Evolutionary conservation across 2,888 invertebrate genomes (phyloP).

Genomic region (Noctua pronuba): DNA sequence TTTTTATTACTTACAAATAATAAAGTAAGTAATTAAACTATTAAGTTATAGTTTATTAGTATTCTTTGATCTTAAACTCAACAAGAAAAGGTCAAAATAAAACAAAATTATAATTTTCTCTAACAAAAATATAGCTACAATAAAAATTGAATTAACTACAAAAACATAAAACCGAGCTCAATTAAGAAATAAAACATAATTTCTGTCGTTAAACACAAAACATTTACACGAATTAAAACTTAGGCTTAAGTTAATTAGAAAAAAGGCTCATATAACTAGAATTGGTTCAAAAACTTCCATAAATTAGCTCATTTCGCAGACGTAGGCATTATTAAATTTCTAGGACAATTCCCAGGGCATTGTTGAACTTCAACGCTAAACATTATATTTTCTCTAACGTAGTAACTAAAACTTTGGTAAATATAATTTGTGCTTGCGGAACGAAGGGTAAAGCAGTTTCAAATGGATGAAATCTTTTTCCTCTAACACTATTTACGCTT

Average conservation of each 20-base stretch:
- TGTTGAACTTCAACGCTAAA: slow-evolving; percentile 14
- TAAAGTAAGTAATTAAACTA: neutral
- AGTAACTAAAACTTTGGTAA: slow-evolving; percentile 7
- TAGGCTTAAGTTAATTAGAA: slow-evolving; percentile 43
- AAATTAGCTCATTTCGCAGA: slow-evolving; percentile 39
- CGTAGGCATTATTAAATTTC: slow-evolving; percentile 40
- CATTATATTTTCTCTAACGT: neutral
- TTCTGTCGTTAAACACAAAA: slow-evolving; percentile 30
- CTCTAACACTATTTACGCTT: neutral
- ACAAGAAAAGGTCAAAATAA: neutral
- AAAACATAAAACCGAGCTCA: slow-evolving; percentile 8
- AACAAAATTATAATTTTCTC: neutral
- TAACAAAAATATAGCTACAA: neutral
- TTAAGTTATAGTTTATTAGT: too few species aligned
- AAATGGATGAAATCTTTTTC: neutral
- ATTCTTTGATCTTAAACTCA: neutral
- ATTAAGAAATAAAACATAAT: slow-evolving; percentile 37
- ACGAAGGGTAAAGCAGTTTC: neutral
- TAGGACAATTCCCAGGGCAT: slow-evolving; percentile 32
- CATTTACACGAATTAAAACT: slow-evolving; percentile 36
- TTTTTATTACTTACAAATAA: neutral
- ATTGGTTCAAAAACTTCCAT: slow-evolving; percentile 25
- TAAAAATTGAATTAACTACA: slow-evolving; percentile 9
- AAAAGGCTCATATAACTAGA: slow-evolving; percentile 32
- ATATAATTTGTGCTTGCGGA: neutral